Conservation (phyloP, 2,797 vertebrate genomes). For the Tapirus indicus region DNA sequence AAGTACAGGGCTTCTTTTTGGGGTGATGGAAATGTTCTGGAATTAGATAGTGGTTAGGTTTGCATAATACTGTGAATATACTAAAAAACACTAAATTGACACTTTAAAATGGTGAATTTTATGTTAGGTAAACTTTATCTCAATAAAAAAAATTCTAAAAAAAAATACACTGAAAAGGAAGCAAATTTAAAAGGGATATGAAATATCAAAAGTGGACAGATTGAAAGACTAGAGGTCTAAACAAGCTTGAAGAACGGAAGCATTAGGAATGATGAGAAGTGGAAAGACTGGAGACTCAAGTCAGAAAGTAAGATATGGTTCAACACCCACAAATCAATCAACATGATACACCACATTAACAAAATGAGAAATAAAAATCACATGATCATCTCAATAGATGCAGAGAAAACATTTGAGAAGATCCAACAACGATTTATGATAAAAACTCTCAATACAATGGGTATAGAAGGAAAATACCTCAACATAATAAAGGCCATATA, state of each 20-base stretch:
- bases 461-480: too few relatives aligned
- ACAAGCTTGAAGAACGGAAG: constrained; percentile 23
- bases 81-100: background rate
- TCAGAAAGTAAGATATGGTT: background rate
- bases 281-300: background rate
- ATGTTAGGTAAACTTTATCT: constrained; percentile 48
- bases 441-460: too few relatives aligned
- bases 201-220: background rate
- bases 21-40: background rate
- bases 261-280: background rate
- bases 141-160: background rate
- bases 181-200: constrained; percentile 4
- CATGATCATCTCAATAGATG: too few relatives aligned
- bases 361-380: too few relatives aligned
- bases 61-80: background rate
- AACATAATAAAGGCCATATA: too few relatives aligned
- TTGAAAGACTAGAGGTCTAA: background rate
- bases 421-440: too few relatives aligned
- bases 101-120: constrained; percentile 6
- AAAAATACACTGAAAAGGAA: background rate
- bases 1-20: background rate
- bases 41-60: background rate
- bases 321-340: too few relatives aligned
- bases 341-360: too few relatives aligned
- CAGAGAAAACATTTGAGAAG: too few relatives aligned